Evolutionary conservation across 2,888 invertebrate species (phyloP).

Genomic region (Hypsopygia costalis): DNA sequence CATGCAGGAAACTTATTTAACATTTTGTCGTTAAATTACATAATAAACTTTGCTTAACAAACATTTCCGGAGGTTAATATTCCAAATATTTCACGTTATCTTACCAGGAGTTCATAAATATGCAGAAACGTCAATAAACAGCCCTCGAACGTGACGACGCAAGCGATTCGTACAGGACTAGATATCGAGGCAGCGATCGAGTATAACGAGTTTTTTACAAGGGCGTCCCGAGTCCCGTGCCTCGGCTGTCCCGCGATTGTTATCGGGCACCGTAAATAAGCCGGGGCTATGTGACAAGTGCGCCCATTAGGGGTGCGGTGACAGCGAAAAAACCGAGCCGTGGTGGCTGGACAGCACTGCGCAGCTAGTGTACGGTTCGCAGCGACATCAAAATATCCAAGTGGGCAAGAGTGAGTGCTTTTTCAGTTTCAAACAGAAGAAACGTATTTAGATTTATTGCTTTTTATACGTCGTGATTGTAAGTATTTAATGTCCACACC

Average conservation of each 20-base stretch:
- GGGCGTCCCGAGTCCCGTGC: not conserved
- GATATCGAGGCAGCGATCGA: not conserved
- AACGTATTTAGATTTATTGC: no score
- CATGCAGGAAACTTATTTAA: no score
- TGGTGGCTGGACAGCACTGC: conserved; percentile 14
- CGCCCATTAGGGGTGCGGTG: conserved; percentile 53
- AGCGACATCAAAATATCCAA: conserved; percentile 12
- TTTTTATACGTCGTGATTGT: no score
- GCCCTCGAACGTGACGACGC: not conserved
- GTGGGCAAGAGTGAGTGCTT: no score
- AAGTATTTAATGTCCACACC: no score
- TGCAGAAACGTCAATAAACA: conserved; percentile 5
- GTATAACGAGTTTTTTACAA: conserved; percentile 11
- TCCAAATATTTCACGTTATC: conserved; percentile 2
- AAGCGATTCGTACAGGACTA: not conserved
- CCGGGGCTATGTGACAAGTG: conserved; percentile 53
- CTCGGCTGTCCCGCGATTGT: conserved; percentile 38
- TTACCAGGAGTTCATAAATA: conserved; percentile 15
- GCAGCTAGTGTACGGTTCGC: conserved; percentile 21
- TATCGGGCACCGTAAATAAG: conserved; percentile 65
- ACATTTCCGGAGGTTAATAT: conserved; percentile 4
- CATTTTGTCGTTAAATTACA: no score
- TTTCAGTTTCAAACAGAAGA: no score
- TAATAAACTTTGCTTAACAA: not conserved
- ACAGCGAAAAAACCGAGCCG: conserved; percentile 27